Evolutionary conservation across 1,140 invertebrate species (phyloP), one percentile per base, ranked within the genome.

Genomic region (Cyclina sinensis): DNA sequence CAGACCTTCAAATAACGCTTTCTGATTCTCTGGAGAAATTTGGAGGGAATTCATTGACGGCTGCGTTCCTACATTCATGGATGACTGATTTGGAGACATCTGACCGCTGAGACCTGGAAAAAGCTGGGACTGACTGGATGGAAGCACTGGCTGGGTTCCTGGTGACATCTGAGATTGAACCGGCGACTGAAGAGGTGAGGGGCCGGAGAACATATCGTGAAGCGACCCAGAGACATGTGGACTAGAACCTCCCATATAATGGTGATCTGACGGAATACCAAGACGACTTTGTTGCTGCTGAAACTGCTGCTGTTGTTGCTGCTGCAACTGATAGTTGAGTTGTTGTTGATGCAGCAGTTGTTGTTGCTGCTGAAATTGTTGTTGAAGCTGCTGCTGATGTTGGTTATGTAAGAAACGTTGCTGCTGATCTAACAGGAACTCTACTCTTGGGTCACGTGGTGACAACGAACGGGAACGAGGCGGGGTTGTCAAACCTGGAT

Each of bases 391-490:
- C 51, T 93, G 92, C 76, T 94, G 93, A 27, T 93, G 92, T 27
- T 96, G 93, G 70, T 76, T 90, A 54, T 92, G 89, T 70, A 96
- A 95, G 0, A 96, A 95, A 59, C 96, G 96, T 91, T 96, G 96
- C 24, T 96, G 96, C 90, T 96, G 96, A 91, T 96, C 97, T 48
- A 96, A 95, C 80, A 95, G 93, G 79, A 96, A 95, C 78, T 95
- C 96, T 27, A 96, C 96, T 94, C 96, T 96, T 93, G 97, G 97
- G 93, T 97, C 93, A 96, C 93, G 94, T 95, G 93, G 96, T 95
- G 95, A 94, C 35, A 95, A 89, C 11, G 96, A 96, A 9, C 96
- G 96, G 54, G 96, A 96, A 84, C 96, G 93, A 78, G 76, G 97
- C 96, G 54, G 97, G 91, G 74, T 96, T 96, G 88, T 96, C 95